These are phyloP conservation scores for Eriosoma lanigerum DNA, from an alignment of 1,140 invertebrate species.

Conservation along the genomic window DNA sequence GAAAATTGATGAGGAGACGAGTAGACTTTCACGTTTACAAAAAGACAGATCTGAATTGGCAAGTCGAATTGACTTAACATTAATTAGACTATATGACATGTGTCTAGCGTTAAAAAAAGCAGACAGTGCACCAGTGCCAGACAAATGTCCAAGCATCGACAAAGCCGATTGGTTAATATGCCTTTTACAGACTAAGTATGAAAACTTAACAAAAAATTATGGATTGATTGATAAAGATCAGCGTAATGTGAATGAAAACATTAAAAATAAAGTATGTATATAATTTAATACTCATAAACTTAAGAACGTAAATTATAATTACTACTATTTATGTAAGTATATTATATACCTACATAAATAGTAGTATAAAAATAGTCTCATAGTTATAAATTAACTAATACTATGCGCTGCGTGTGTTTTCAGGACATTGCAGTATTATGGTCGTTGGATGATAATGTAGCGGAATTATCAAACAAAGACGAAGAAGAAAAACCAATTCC, in stretches of 20 bases:
- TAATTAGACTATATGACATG: conserved; percentile 38
- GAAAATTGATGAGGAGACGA: not conserved
- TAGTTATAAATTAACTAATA: too few species aligned
- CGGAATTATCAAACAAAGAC: conserved; percentile 22
- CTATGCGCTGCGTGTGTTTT: too few species aligned
- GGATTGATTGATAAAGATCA: not conserved
- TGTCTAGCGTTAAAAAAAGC: conserved; percentile 57
- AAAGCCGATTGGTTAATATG: conserved; percentile 53
- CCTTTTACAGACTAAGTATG: conserved; percentile 52
- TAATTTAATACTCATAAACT: not conserved
- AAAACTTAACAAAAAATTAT: conserved; percentile 7
- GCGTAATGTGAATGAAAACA: not conserved
- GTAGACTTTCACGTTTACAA: conserved; percentile 9
- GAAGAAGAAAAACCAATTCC: conserved; percentile 39
- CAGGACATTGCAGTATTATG: not conserved
- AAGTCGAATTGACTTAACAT: not conserved
- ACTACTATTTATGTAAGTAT: too few species aligned
- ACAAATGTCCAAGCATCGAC: conserved; percentile 52
- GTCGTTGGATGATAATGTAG: conserved; percentile 7
- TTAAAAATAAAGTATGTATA: not conserved
- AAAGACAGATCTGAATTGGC: conserved; percentile 8
- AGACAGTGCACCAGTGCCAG: conserved; percentile 55
- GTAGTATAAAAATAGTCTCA: not conserved
- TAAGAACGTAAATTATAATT: not conserved
- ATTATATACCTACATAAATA: too few species aligned